Conservation (phyloP, 1,140 invertebrate species). For the Caenorhabditis remanei region DNA sequence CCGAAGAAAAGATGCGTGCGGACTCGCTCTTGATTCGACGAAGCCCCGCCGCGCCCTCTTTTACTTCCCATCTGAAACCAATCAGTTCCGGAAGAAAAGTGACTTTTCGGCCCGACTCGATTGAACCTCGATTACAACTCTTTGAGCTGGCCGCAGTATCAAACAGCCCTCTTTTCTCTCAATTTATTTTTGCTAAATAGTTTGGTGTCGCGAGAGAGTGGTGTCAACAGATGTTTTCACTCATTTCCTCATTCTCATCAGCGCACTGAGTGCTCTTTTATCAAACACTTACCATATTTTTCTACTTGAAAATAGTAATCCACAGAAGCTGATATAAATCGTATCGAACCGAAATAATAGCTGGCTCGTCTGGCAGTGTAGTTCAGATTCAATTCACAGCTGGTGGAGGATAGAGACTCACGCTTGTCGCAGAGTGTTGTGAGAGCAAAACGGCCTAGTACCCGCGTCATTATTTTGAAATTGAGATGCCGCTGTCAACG, state of each 20-base stretch:
- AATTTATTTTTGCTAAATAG: slow-evolving; percentile 52
- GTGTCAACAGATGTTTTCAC: slow-evolving; percentile 49
- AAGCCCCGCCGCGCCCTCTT: slow-evolving; percentile 69
- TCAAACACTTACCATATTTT: slow-evolving; percentile 53
- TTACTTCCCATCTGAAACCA: slow-evolving; percentile 73
- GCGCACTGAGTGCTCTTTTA: slow-evolving; percentile 1
- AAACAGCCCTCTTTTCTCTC: slow-evolving; percentile 50
- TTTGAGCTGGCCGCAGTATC: slow-evolving; percentile 51
- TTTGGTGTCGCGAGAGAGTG: slow-evolving; percentile 11
- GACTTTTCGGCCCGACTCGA: slow-evolving; percentile 52
- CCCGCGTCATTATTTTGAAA: slow-evolving; percentile 53
- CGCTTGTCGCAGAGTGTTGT: slow-evolving; percentile 37
- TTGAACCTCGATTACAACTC: slow-evolving; percentile 52
- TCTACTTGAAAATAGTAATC: too few relatives aligned
- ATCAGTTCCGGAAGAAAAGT: slow-evolving; percentile 51
- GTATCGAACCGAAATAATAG: slow-evolving; percentile 28
- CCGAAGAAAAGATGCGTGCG: slow-evolving; percentile 77
- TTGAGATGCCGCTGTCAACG: slow-evolving; percentile 49
- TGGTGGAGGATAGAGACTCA: slow-evolving; percentile 36
- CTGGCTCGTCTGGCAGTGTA: not conserved
- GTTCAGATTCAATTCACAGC: slow-evolving; percentile 32
- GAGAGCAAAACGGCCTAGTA: slow-evolving; percentile 40
- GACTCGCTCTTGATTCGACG: slow-evolving; percentile 72
- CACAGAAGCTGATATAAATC: not conserved
- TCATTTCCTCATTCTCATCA: slow-evolving; percentile 13